Conservation (phyloP, 23 tunicate species). For the Ciona savignyi region DNA sequence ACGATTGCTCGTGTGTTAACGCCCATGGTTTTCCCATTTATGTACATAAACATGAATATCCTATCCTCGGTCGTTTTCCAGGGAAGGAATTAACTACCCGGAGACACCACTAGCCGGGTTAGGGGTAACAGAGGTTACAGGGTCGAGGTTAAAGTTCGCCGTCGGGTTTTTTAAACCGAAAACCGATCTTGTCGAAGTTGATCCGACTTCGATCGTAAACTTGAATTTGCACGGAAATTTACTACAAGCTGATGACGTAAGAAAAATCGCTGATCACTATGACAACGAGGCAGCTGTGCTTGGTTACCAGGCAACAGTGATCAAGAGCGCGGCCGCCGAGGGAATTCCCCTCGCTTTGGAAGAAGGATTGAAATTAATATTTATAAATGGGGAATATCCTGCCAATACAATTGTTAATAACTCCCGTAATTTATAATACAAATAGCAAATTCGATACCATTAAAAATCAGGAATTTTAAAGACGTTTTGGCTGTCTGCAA, state of each 20-base stretch:
- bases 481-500: no score
- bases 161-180: conserved; percentile 6
- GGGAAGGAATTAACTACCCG: background rate
- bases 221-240: background rate
- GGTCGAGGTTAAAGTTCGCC: background rate
- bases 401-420: no score
- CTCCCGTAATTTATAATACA: no score
- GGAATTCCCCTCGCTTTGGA: background rate
- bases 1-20: no score
- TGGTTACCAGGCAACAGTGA: background rate
- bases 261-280: background rate
- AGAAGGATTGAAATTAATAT: background rate
- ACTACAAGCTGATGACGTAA: background rate
- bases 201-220: background rate
- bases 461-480: no score
- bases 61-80: background rate
- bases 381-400: no score
- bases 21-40: no score
- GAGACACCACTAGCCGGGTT: background rate
- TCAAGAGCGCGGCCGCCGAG: background rate
- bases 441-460: no score
- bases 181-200: background rate
- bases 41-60: no score
- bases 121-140: conserved; percentile 1
- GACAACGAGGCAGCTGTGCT: conserved; percentile 1